These are phyloP conservation scores for Ibidorhyncha struthersii DNA, from an alignment of 2,113 vertebrate species.

Conservation along the genomic window DNA sequence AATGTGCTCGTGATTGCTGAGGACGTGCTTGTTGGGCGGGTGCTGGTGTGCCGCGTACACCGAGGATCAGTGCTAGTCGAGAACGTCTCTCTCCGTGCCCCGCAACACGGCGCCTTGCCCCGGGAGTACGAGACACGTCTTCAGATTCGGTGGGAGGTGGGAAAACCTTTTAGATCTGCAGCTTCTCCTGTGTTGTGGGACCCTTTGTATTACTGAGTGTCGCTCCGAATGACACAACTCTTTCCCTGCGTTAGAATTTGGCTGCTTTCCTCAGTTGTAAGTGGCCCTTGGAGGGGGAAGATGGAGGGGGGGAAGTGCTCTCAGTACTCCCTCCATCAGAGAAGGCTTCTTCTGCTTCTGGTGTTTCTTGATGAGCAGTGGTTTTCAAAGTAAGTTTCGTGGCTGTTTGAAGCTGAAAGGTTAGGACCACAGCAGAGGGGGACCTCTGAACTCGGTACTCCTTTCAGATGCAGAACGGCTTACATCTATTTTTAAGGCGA, in stretches of 20 bases:
- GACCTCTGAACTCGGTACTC: background rate
- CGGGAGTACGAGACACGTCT: background rate
- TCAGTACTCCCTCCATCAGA: background rate
- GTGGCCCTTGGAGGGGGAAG: background rate
- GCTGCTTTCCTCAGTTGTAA: background rate
- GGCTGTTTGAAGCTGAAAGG: background rate
- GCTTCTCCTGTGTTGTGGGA: background rate
- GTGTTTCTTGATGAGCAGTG: background rate
- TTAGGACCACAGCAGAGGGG: background rate
- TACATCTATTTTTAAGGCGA: background rate
- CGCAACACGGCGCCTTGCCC: accelerated
- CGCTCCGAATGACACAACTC: background rate
- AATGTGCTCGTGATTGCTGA: background rate
- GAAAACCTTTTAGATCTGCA: background rate
- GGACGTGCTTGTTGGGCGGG: background rate
- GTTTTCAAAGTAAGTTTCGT: background rate
- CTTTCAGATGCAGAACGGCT: background rate
- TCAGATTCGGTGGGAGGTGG: background rate
- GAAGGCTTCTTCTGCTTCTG: background rate
- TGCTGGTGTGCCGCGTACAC: accelerated
- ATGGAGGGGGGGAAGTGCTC: background rate
- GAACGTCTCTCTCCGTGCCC: background rate
- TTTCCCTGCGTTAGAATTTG: background rate
- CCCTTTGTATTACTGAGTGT: background rate
- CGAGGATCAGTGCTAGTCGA: accelerated